Evolutionary conservation across 2,113 vertebrate species (phyloP).

Genomic region (Barnardius zonarius): DNA sequence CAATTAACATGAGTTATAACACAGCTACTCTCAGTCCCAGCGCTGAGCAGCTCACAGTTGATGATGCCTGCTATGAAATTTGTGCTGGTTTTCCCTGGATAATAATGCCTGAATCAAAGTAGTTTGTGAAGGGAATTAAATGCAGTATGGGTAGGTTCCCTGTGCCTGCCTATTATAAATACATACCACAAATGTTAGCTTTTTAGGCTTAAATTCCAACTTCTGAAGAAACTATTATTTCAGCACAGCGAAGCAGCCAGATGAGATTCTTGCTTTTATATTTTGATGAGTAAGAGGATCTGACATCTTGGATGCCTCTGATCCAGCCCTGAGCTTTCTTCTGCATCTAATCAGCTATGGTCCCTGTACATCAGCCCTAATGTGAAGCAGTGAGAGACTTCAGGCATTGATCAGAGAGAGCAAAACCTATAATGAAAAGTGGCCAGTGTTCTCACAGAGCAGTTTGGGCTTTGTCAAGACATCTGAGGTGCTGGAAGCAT

Average conservation of each 20-base stretch:
- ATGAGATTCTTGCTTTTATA: conserved; percentile 8
- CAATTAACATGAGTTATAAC: not conserved
- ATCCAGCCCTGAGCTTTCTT: not conserved
- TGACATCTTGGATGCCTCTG: not conserved
- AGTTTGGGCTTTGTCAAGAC: not conserved
- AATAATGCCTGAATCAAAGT: conserved; percentile 22
- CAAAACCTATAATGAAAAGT: not conserved
- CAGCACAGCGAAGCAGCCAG: not conserved
- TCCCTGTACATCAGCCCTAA: not conserved
- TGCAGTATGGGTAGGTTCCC: not conserved
- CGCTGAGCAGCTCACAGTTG: not conserved
- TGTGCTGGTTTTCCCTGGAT: not conserved
- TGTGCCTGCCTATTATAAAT: conserved; percentile 9
- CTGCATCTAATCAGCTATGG: not conserved
- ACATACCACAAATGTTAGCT: conserved; percentile 8
- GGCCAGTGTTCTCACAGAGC: not conserved
- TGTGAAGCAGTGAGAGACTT: not conserved
- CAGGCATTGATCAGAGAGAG: not conserved
- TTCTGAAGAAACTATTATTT: conserved; percentile 41
- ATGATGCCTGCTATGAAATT: not conserved
- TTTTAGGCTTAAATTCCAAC: conserved; percentile 36
- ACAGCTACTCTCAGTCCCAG: not conserved
- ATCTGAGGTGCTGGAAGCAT: not conserved
- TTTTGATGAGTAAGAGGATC: conserved; percentile 8
- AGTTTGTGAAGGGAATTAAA: conserved; percentile 19